Base-by-base conservation (phyloP, 2,888 invertebrate species). In the Torymus texanus region DNA sequence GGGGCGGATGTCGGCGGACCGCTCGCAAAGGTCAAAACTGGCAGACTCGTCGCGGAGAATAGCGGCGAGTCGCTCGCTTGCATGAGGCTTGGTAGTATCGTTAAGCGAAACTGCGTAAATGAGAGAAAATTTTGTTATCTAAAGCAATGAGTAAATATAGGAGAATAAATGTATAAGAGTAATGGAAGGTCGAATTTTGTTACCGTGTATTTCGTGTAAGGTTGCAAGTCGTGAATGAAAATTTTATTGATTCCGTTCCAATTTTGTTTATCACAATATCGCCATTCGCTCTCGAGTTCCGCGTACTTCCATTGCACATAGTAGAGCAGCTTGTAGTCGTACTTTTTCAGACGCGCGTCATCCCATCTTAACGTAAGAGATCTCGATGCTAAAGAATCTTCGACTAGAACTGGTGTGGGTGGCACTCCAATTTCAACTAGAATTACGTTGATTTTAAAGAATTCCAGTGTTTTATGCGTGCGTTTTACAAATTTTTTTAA, bases 141-240 rank as follows among this genome's bases (percentile, higher is more conserved):
- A n/a, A 24, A 61, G 14, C 16, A 12, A n/a, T 62, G 51, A 63
- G n/a, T n/a, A 50, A 41, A 56, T 14, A 13, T 16, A 68, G 1
- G 41, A 41, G 41, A 41, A 41, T 41, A 41, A 41, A 41, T 41
- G 41, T 21, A 21, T 41, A 8, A 8, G 8, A 41, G 8, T 41
- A 1, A 41, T 8, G 41, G 41, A 41, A 41, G 8, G 21, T 21
- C 2, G 21, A 21, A 41, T 8, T 8, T 5, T 41, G 8, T 72
- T 91, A 97, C 97, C 92, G 95, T 93, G 88, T 98, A 98, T 88
- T 95, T 96, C 0, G 97, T 96, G 88, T 96, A 97, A 0, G 98
- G 97, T 83, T 95, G 94, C 68, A 98, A 91, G 84, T 95, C 94
- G 83, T 95, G 94, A 11, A 97, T 94, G 41, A 93, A 92, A 84